Conservation (phyloP, 2,797 vertebrate genomes). For the Parotocinclus haroldoi region DNA sequence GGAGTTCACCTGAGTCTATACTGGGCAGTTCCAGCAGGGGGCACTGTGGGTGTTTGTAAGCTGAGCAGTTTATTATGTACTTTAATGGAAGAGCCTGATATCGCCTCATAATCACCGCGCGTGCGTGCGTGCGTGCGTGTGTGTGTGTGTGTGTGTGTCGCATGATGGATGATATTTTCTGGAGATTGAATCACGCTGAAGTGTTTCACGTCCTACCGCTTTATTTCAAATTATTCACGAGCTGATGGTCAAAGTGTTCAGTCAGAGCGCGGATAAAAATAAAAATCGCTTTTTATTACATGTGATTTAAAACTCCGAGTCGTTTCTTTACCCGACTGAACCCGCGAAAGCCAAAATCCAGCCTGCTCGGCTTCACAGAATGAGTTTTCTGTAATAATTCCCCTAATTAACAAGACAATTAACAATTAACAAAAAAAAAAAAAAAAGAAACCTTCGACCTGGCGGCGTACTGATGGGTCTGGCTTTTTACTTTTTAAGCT, state of each 20-base stretch:
- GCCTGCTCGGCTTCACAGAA: too few relatives aligned
- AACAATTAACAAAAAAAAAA: too few relatives aligned
- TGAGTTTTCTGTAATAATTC: too few relatives aligned
- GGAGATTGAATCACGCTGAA: conserved; percentile 21
- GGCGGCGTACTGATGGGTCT: too few relatives aligned
- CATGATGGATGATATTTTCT: conserved; percentile 20
- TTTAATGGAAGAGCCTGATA: conserved; percentile 11
- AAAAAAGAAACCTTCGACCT: too few relatives aligned
- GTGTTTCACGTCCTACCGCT: conserved; percentile 19
- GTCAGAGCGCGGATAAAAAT: not conserved
- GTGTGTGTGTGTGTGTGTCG: conserved; percentile 13
- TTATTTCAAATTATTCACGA: conserved; percentile 29
- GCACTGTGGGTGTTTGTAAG: conserved; percentile 69
- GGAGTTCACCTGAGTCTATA: too few relatives aligned
- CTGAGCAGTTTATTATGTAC: conserved; percentile 17
- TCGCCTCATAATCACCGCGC: conserved; percentile 19
- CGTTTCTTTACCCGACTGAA: too few relatives aligned
- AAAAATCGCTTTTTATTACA: conserved; percentile 23
- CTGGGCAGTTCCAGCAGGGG: conserved; percentile 68
- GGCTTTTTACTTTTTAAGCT: too few relatives aligned
- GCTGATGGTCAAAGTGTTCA: conserved; percentile 26
- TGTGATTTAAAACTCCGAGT: not conserved
- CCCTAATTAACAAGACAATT: too few relatives aligned
- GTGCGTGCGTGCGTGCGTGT: conserved; percentile 5
- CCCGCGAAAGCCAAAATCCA: too few relatives aligned